phyloP scores from a whole-genome alignment of 2,113 vertebrate genomes.

The Larimichthys crocea region DNA sequence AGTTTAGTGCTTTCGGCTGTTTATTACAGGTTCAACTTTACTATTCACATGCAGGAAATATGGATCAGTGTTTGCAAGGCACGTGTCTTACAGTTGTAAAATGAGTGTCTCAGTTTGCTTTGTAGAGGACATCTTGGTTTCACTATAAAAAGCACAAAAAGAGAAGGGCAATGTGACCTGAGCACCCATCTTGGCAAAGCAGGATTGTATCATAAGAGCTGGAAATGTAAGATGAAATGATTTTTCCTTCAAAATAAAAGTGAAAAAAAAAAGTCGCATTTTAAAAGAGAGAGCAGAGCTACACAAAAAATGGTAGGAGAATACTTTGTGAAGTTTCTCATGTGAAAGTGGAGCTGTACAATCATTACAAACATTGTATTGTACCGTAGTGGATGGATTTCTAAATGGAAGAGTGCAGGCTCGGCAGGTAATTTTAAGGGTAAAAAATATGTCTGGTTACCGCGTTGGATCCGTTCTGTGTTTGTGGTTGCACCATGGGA shows the following conservation, averaged over 20 bases:
- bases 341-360: slow-evolving; percentile 6
- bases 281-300: neutral
- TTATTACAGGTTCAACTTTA: neutral
- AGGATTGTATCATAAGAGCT: slow-evolving; percentile 10
- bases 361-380: slow-evolving; percentile 12
- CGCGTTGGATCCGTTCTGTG: neutral
- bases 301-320: neutral
- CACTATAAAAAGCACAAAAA: slow-evolving; percentile 6
- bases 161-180: slow-evolving; percentile 20
- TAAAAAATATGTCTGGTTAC: slow-evolving; percentile 29
- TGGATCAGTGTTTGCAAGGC: neutral
- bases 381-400: slow-evolving; percentile 16
- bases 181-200: slow-evolving; percentile 8
- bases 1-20: neutral
- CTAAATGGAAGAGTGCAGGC: slow-evolving; percentile 11
- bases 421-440: slow-evolving; percentile 16
- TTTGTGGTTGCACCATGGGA: slow-evolving; percentile 19
- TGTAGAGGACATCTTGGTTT: slow-evolving; percentile 23
- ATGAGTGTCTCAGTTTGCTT: neutral
- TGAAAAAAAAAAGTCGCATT: neutral
- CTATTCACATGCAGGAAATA: neutral
- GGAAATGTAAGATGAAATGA: slow-evolving; percentile 14
- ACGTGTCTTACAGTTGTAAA: neutral
- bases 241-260: slow-evolving; percentile 28
- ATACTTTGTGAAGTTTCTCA: slow-evolving; percentile 20